A percentile compares a stretch with the other conserved stretches of the same genome.
Conservation (phyloP, 2,888 invertebrate genomes). For the Erpobdella octoculata region DNA sequence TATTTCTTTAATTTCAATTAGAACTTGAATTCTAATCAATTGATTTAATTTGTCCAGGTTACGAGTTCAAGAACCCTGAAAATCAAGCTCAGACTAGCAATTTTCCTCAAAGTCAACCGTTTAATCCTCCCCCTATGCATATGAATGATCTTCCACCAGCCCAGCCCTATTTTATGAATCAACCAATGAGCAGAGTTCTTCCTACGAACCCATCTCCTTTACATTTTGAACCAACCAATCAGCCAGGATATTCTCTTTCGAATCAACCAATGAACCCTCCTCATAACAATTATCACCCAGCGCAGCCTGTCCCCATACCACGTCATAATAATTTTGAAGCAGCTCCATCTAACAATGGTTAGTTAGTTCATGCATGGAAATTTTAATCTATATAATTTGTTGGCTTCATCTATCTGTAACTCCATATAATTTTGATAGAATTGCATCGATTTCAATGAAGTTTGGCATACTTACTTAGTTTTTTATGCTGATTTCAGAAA, state of each 20-base stretch:
- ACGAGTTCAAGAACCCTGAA: neutral
- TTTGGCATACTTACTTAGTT: neutral
- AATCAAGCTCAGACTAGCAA: neutral
- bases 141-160: neutral
- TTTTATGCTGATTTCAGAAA: neutral
- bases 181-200: constrained; percentile 4
- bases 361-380: neutral
- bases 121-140: neutral
- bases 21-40: neutral
- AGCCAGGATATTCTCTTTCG: neutral
- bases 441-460: no score
- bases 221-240: neutral
- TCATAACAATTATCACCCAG: neutral
- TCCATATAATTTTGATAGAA: no score
- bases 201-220: neutral
- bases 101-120: neutral
- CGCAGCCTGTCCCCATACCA: neutral
- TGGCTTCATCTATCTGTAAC: no score
- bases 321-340: neutral
- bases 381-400: no score
- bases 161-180: constrained; percentile 3
- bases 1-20: no score
- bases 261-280: neutral
- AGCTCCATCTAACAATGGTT: neutral
- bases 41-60: neutral